Base-by-base conservation (phyloP, 30 jellyfish, hydroid and myxozoan species). In the Rhopilema esculentum region DNA sequence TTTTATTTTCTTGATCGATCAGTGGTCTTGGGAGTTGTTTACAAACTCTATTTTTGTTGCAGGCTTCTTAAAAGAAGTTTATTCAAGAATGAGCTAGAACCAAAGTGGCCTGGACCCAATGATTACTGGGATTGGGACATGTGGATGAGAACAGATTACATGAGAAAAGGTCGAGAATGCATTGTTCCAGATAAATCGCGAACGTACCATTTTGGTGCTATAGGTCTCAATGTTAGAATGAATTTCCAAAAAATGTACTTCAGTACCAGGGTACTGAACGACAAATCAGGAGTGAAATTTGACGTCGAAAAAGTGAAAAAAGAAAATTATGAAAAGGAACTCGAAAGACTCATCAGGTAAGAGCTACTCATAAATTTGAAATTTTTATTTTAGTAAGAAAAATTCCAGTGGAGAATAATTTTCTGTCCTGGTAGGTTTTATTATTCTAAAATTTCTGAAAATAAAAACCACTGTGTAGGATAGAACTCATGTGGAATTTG, bases 161-260 rank as follows among this genome's bases (percentile, higher is more conserved):
- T 72, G 32, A 61, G 98, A 82, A 96, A 96, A 79, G 99, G 99
- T 8, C 96, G 99, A 2, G 99, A 96, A 83, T 96, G 99, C 79
- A 91, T 96, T 82, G 86, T 96, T 4, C 99, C 99, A 17, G 99
- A 96, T 61, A 76, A 91, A 29, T 91, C 99, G 23, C 89, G 99
- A 31, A 91, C 99, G 21, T 96, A 87, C 52, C 99, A 96, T 79
- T 96, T 96, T 77, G 98, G 99, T 8, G 98, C 98, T 4, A 88
- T 78, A 67, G 99, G 99, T 19, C 31, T 96, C 61, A 91, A 96
- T 65, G 83, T 96, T 84, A 83, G 88, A 80, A 24, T 69, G 30
- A 81, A 16, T 82, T 87, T 96, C 25, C 99, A 96, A 76, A 94
- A 83, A 12, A 33, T 32, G 72, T 91, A 96, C 77, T 96, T 96